These are phyloP conservation scores for Notospermus geniculatus DNA, from an alignment of 1,140 invertebrate genomes.

Conservation along the genomic window DNA sequence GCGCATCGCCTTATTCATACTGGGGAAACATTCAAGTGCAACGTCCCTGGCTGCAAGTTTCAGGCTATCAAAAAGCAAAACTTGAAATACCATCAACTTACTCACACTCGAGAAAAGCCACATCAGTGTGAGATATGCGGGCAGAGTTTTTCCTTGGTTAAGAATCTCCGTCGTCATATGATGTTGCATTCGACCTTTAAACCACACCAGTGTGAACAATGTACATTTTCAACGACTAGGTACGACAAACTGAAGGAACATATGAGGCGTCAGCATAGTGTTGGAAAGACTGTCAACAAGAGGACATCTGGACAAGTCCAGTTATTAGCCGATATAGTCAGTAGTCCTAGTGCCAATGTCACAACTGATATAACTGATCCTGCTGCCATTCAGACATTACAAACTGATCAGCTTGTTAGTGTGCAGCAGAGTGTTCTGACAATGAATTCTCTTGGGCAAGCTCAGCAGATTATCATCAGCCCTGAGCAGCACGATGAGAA, in stretches of 20 bases:
- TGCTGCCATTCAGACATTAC: not conserved
- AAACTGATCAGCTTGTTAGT: not conserved
- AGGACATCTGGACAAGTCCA: slow-evolving; percentile 61
- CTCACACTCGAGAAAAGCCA: slow-evolving; percentile 63
- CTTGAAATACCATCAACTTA: slow-evolving; percentile 55
- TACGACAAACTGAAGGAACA: slow-evolving; percentile 63
- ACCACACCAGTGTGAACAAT: slow-evolving; percentile 46
- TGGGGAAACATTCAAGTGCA: slow-evolving; percentile 60
- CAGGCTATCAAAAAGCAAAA: slow-evolving; percentile 57
- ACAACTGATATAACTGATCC: not conserved
- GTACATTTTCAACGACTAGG: slow-evolving; percentile 59
- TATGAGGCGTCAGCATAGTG: slow-evolving; percentile 38
- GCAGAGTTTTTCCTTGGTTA: slow-evolving; percentile 45
- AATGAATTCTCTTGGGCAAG: not conserved
- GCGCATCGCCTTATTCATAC: slow-evolving; percentile 62
- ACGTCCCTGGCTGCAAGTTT: slow-evolving; percentile 56
- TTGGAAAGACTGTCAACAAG: slow-evolving; percentile 31
- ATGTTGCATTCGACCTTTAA: slow-evolving; percentile 38
- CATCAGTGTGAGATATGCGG: slow-evolving; percentile 67
- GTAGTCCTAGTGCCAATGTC: not conserved
- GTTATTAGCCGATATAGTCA: slow-evolving; percentile 65
- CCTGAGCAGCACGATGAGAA: too few relatives aligned
- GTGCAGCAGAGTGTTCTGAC: not conserved
- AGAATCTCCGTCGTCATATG: slow-evolving; percentile 48
- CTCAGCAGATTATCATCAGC: too few relatives aligned